Percentiles rank a stretch among this genome's conserved stretches.
Evolutionary conservation across 2,113 vertebrate genomes (phyloP).

Genomic region (Callipepla californica): DNA sequence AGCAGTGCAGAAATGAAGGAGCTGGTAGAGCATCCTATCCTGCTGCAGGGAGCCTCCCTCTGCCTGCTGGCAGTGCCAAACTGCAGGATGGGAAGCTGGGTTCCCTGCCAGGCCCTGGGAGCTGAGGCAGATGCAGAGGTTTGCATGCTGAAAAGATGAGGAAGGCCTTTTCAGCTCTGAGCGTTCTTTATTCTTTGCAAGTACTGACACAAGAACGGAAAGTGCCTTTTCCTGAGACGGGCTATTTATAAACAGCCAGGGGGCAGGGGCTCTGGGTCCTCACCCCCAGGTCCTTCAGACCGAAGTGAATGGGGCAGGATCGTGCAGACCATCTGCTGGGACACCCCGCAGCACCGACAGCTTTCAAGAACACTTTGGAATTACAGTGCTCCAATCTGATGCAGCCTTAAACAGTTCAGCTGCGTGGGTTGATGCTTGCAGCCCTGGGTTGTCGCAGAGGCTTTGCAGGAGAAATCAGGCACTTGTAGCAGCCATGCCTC

Average conservation of each 20-base stretch:
- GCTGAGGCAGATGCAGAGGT: neutral
- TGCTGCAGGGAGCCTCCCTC: neutral
- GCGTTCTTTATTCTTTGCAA: slow-evolving; percentile 59
- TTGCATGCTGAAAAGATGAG: slow-evolving; percentile 9
- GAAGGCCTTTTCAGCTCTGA: neutral
- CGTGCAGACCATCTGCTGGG: slow-evolving; percentile 16
- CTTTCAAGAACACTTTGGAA: neutral
- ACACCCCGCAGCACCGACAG: neutral
- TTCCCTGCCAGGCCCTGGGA: neutral
- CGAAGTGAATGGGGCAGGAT: neutral
- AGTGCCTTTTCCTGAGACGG: slow-evolving; percentile 69
- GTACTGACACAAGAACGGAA: slow-evolving; percentile 56
- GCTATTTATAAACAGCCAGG: slow-evolving; percentile 68
- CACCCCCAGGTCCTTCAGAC: neutral
- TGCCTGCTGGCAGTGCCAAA: neutral
- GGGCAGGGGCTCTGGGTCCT: slow-evolving; percentile 3
- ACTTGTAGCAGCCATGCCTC: neutral
- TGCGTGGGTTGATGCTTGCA: neutral
- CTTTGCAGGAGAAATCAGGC: neutral
- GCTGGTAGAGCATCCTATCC: neutral
- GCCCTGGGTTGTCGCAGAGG: neutral
- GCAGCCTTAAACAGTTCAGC: neutral
- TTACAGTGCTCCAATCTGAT: neutral
- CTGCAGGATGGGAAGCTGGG: neutral
- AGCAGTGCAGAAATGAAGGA: neutral